Base-by-base conservation (phyloP, 2,113 vertebrate genomes). In the Ochotona princeps region DNA sequence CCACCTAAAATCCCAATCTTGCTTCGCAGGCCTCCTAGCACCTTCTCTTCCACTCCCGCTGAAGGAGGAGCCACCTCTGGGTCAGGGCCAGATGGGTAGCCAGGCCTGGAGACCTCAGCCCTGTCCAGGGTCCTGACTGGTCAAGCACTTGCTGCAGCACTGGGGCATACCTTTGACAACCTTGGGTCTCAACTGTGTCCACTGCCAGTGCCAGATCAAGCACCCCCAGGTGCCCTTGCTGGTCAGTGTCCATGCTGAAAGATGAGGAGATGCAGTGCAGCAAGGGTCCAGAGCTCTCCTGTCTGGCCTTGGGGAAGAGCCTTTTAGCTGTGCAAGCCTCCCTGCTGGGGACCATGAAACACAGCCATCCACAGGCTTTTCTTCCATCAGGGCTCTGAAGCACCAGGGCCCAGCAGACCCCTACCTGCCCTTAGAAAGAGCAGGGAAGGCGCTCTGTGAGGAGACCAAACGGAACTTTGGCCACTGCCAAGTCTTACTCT, bases 81-180 rank as follows among this genome's bases (percentile, higher is more conserved):
- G 88, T n/a, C 60, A 74, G 32, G 83, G 76, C 76, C 87, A 80
- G 75, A 82, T 9, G 61, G 66, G 47, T 95, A 81, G 38, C 51
- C 51, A 2, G 81, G 88, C 63, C 66, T 38, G 54, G 28, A 72
- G 91, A 61, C 70, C 67, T 78, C 13, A 2, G 94, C 96, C 82
- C 96, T 97, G 95, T 97, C 96, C 96, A 97, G 96, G 96, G 96
- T 97, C 95, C 96, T 97, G 96, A 97, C 94, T 61, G 49, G 63
- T 60, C 63, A 3, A 91, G 69, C 47, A 51, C 73, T 89, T 76
- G 67, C 44, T 72, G 54, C 21, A 0, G 67, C 25, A 54, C 47
- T 7, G 2, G 3, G 49, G 18, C 44, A 30, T 7, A 30, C 47
- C 5, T 6, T 25, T 21, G 21, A 76, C 1, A 76, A 63, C 51